Percentiles rank a stretch among this genome's conserved stretches.
Conservation (phyloP, 2,888 invertebrate species). For the Ochropleura plecta region DNA sequence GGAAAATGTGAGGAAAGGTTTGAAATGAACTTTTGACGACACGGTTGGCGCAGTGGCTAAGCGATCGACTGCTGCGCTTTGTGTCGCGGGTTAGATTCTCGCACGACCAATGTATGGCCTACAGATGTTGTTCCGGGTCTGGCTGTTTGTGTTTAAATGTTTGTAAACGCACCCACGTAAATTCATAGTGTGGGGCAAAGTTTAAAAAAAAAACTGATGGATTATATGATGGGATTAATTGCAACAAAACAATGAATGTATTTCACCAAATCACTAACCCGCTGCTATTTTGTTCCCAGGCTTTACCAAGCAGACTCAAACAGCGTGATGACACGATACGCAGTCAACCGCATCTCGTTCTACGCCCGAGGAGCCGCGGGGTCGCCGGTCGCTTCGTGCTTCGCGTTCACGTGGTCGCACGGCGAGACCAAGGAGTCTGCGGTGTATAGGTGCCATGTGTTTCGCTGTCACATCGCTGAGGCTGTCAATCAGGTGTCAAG, state of each 20-base stretch:
- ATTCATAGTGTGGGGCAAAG: no score
- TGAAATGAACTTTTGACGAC: no score
- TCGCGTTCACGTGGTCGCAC: slow-evolving; percentile 99
- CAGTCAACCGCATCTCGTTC: slow-evolving; percentile 97
- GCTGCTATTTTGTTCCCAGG: slow-evolving; percentile 79
- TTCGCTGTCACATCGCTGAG: slow-evolving; percentile 98
- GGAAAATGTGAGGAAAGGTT: no score
- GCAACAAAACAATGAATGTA: not conserved
- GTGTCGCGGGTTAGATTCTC: no score
- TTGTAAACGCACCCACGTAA: no score
- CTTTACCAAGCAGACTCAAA: slow-evolving; percentile 96
- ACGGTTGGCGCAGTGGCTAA: no score
- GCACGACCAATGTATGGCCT: no score
- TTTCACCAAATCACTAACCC: not conserved
- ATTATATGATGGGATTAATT: no score
- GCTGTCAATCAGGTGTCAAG: slow-evolving; percentile 95
- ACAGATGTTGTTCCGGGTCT: no score
- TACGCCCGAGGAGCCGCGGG: slow-evolving; percentile 97
- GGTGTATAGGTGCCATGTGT: slow-evolving; percentile 99
- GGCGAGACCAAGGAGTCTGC: slow-evolving; percentile 97
- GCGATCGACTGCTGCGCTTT: no score
- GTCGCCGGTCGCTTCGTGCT: slow-evolving; percentile 97
- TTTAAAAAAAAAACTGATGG: no score
- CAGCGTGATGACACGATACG: slow-evolving; percentile 96
- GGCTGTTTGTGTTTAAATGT: no score